Evolutionary conservation across 92 coral and sea anemone genomes (phyloP), one percentile per base, ranked within the genome.

Genomic region (Micromussa lordhowensis): DNA sequence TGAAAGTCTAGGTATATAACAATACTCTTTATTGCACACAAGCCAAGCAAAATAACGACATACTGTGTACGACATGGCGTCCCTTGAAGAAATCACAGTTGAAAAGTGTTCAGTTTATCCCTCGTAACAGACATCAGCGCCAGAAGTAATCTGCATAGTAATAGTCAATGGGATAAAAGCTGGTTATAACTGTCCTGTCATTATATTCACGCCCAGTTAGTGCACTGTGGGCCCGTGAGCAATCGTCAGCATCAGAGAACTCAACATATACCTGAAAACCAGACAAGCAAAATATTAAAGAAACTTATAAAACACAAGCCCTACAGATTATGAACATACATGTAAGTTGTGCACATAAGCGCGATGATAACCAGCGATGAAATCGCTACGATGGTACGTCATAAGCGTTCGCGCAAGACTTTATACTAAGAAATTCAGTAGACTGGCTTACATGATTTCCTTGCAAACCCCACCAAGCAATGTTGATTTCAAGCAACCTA

Each of bases 171-270:
- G 88, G 89, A 88, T 76, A 84, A 58, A 83, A 95, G 74, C 96
- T 89, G 22, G 96, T 77, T 16, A 95, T 84, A 4, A 95, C 94
- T 68, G 94, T 82, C 59, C 86, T 88, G 71, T 78, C 77, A 57
- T 90, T 90, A 86, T 89, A 93, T 14, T 88, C 85, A 80, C 92
- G 83, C 54, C 98, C 95, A 54, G 95, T 81, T 15, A 95, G 90
- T 8, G 89, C 63, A 31, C 81, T 84, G 28, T 87, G 93, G 26
- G 96, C 95, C 48, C 68, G 85, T 78, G 83, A 92, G 91, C 98
- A 93, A 86, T 89, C 95, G 30, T 81, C 88, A 57, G 95, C 91
- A 80, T 90, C 48, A 68, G 34, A 70, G 83, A 84, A 95, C 66
- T 91, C 94, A 55, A 93, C 93, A 86, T 84, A 91, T 40, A 95